These are phyloP conservation scores for Neodontobutis hainanensis DNA, from an alignment of 2,113 vertebrate species.

Conservation along the genomic window DNA sequence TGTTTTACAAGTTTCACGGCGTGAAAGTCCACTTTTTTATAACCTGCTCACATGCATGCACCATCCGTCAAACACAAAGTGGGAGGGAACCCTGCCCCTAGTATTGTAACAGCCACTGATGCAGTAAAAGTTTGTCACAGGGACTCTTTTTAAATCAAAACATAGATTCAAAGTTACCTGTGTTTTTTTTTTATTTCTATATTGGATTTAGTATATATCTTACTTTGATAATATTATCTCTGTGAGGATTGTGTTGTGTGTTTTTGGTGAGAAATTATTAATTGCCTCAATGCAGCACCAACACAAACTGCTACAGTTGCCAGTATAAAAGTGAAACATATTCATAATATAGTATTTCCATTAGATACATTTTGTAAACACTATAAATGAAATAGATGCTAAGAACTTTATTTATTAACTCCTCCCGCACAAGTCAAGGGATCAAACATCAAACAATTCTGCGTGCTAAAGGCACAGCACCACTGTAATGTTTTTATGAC, in stretches of 20 bases:
- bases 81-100: constrained; percentile 15
- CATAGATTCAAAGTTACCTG: neutral
- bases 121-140: constrained; percentile 2
- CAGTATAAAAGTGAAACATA: too few relatives aligned
- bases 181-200: too few relatives aligned
- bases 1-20: constrained; percentile 73
- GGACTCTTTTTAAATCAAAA: constrained; percentile 8
- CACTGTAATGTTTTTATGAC: constrained; percentile 67
- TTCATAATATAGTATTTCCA: too few relatives aligned
- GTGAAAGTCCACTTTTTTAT: constrained; percentile 71
- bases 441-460: constrained; percentile 60
- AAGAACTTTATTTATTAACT: neutral
- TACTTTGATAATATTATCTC: too few relatives aligned
- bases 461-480: constrained; percentile 34
- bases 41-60: constrained; percentile 61
- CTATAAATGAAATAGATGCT: too few relatives aligned
- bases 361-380: too few relatives aligned
- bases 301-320: too few relatives aligned
- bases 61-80: constrained; percentile 49
- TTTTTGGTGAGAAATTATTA: too few relatives aligned
- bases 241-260: too few relatives aligned
- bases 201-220: too few relatives aligned
- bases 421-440: constrained; percentile 33
- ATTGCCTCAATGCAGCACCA: too few relatives aligned
- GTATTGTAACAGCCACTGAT: constrained; percentile 27